Evolutionary conservation across 2,888 invertebrate genomes (phyloP).

Genomic region (Drosophila dives): DNA sequence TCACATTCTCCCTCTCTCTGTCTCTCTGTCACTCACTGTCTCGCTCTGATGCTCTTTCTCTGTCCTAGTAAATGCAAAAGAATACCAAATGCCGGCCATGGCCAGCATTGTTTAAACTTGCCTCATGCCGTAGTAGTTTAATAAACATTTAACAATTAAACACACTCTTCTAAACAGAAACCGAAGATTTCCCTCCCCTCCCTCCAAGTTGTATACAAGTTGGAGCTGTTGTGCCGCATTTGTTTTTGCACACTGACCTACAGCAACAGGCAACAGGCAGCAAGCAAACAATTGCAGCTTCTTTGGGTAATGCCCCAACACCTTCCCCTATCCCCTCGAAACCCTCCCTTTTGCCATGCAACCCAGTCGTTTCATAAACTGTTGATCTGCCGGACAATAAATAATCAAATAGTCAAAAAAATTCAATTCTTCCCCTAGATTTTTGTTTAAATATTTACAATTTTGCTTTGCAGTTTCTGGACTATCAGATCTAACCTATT

Average conservation of each 20-base stretch:
- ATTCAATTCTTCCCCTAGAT: conserved; percentile 38
- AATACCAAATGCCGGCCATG: conserved; percentile 63
- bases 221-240: conserved; percentile 51
- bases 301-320: conserved; percentile 24
- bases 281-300: conserved; percentile 74
- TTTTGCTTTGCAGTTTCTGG: conserved; percentile 50
- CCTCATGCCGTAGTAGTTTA: conserved; percentile 66
- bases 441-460: conserved; percentile 74
- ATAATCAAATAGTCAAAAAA: conserved; percentile 71
- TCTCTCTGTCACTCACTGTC: conserved; percentile 8
- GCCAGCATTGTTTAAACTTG: conserved; percentile 78
- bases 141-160: conserved; percentile 82
- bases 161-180: conserved; percentile 80
- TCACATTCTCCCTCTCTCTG: not conserved
- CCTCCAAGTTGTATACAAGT: conserved; percentile 51
- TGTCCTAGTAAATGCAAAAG: conserved; percentile 39
- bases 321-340: conserved; percentile 12
- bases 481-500: conserved; percentile 35
- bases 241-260: conserved; percentile 84
- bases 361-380: conserved; percentile 46
- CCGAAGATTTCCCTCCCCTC: conserved; percentile 53
- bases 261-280: conserved; percentile 66
- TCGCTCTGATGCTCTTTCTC: conserved; percentile 16
- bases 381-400: conserved; percentile 68
- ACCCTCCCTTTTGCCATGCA: not conserved